A percentile compares a stretch with the other conserved stretches of the same genome.
Conservation (phyloP, 2,113 vertebrate genomes). For the Microtus oregoni region DNA sequence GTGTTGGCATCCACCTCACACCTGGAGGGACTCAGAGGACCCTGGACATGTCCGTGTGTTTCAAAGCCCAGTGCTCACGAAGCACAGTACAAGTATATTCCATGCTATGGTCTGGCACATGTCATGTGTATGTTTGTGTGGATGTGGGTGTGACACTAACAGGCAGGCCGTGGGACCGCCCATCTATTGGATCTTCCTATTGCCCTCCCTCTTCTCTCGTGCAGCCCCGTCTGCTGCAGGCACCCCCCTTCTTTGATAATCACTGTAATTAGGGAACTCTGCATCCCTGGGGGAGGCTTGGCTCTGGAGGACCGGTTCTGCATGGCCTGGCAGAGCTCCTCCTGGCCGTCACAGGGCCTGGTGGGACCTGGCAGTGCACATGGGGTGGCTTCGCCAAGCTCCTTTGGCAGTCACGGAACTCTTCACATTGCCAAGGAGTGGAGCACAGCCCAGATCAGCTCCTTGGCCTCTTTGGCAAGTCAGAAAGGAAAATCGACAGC, state of each 20-base stretch:
- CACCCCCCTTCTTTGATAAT: background rate
- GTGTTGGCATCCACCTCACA: too few species aligned
- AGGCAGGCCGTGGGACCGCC: rapidly evolving
- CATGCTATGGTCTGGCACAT: rapidly evolving
- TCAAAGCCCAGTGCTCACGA: background rate
- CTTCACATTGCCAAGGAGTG: background rate
- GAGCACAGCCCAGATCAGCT: background rate
- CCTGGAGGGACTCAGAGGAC: rapidly evolving
- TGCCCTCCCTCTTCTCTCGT: rapidly evolving
- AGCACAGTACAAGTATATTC: too few species aligned
- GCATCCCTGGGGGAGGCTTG: background rate
- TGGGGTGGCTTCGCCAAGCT: background rate
- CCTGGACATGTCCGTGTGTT: too few species aligned
- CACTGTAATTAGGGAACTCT: background rate
- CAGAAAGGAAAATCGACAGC: background rate
- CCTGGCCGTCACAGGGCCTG: background rate
- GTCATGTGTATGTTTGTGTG: rapidly evolving
- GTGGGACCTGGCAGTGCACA: background rate
- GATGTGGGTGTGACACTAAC: background rate
- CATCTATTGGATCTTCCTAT: background rate
- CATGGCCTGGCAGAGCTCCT: background rate
- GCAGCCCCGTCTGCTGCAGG: background rate
- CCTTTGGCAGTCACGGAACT: rapidly evolving
- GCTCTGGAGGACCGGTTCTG: background rate
- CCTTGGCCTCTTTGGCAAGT: background rate